A percentile compares a stretch with the other conserved stretches of the same genome.
These are phyloP conservation scores for Synaphobranchus kaupii DNA, from an alignment of 2,797 vertebrate genomes.

Conservation along the genomic window DNA sequence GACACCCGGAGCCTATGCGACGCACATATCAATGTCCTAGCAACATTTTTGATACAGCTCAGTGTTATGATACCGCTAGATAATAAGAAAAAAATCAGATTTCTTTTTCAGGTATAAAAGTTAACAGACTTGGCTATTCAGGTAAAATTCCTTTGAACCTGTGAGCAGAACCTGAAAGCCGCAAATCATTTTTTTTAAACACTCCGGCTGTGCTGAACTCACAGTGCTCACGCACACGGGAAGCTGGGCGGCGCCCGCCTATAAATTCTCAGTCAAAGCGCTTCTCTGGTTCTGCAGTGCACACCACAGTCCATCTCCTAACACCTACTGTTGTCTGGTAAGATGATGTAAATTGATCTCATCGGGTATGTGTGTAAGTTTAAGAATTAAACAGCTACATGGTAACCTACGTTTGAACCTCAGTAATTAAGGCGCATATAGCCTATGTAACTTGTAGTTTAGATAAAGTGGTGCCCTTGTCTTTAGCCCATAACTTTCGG, in stretches of 20 bases:
- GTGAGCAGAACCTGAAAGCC: neutral
- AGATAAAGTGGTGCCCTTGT: neutral
- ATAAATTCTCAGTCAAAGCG: conserved; percentile 53
- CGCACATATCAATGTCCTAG: too few relatives aligned
- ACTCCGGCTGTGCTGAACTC: conserved; percentile 28
- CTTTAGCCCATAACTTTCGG: neutral
- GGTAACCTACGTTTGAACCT: neutral
- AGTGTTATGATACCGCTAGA: too few relatives aligned
- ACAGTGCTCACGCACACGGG: conserved; percentile 21
- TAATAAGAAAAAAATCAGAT: too few relatives aligned
- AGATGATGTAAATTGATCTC: conserved; percentile 7
- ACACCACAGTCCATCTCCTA: conserved; percentile 8
- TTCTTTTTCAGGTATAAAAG: too few relatives aligned
- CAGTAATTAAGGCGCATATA: neutral
- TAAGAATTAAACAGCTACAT: neutral
- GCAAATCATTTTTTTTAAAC: neutral
- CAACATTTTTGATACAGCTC: too few relatives aligned
- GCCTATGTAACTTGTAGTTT: neutral
- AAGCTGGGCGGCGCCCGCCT: conserved; percentile 59
- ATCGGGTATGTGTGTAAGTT: neutral
- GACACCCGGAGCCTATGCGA: too few relatives aligned
- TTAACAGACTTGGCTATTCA: too few relatives aligned
- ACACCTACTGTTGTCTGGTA: conserved; percentile 29
- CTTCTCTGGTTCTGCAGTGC: conserved; percentile 8
- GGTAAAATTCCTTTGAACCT: too few relatives aligned